Conservation (phyloP, 2,113 vertebrate species). For the Tonatia bakeri region DNA sequence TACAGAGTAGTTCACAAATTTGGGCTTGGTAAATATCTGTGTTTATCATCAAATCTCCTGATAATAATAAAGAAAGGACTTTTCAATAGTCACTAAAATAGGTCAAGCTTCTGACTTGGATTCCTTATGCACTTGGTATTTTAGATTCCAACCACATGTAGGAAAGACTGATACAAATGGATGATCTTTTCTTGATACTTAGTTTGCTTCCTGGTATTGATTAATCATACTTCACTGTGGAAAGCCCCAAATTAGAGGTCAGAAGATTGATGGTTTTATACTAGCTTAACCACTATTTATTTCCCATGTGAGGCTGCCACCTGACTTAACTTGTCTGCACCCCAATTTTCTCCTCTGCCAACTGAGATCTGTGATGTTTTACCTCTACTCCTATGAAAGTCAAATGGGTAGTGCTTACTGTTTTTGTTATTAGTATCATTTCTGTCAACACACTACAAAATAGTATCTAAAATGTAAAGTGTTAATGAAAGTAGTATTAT, state of each 20-base stretch:
- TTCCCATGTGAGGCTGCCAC: not conserved
- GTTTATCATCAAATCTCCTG: not conserved
- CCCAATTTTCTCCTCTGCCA: slow-evolving; percentile 27
- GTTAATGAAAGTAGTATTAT: not conserved
- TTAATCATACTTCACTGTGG: not conserved
- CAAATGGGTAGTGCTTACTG: not conserved
- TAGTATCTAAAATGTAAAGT: not conserved
- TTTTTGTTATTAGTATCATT: not conserved
- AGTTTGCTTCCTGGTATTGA: slow-evolving; percentile 52
- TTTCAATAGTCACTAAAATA: not conserved
- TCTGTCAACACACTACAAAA: not conserved
- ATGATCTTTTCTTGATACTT: slow-evolving; percentile 23
- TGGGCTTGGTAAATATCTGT: not conserved
- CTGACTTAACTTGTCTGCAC: not conserved
- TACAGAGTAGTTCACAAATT: not conserved
- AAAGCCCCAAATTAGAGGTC: slow-evolving; percentile 18
- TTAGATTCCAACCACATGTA: slow-evolving; percentile 38
- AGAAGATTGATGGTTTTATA: slow-evolving; percentile 53
- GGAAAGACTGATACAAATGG: slow-evolving; percentile 36
- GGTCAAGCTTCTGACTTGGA: not conserved
- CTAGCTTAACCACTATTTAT: slow-evolving; percentile 11
- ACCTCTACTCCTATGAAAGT: not conserved
- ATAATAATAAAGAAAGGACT: slow-evolving; percentile 15
- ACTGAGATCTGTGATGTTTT: not conserved
- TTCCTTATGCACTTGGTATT: not conserved